Base-by-base conservation (phyloP, 2,797 vertebrate genomes). In the Darevskia mixta region DNA sequence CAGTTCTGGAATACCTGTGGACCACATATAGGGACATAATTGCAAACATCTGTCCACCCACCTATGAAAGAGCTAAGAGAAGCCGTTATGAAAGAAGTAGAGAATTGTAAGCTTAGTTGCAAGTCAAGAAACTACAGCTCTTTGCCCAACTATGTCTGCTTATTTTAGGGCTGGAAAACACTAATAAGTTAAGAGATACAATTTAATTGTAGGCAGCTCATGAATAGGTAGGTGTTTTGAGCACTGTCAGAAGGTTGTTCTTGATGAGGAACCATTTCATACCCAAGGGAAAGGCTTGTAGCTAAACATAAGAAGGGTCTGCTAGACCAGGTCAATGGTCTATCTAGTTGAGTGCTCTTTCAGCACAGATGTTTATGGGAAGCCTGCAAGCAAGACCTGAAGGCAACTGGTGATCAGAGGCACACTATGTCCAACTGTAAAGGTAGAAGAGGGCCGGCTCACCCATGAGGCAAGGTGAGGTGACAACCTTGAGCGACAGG, bases 41-140 rank as follows among this genome's bases (percentile, higher is more conserved):
- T 97, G 93, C 95, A 95, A 97, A 96, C 97, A 97, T 95, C 95
- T 97, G 97, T 96, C 94, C 95, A 95, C 95, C 95, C 95, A 96
- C 91, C 92, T 95, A 94, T 83, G 79, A 79, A 94, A 94, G 58
- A 92, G 91, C 89, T 95, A 92, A 94, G 92, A 94, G 89, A 90
- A 94, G 91, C 84, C 94, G 91, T 95, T 96, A 94, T 85, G 91
- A 92, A 93, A 93, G 92, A 94, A 93, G 89, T 89, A 93, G 95
- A 94, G 95, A 95, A 96, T 92, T 93, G 91, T 88, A 89, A 91
- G 29, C 85, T 86, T 87, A 77, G 32, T 8, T 73, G 20, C 86
- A 94, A 91, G 90, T 55, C 88, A 88, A 94, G 85, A 88, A 94
- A 90, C 45, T 86, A 85, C 80, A 91, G 90, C 91, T 83, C 81